These are phyloP conservation scores for Frankliniella fusca DNA, from an alignment of 2,888 invertebrate genomes.

Conservation along the genomic window DNA sequence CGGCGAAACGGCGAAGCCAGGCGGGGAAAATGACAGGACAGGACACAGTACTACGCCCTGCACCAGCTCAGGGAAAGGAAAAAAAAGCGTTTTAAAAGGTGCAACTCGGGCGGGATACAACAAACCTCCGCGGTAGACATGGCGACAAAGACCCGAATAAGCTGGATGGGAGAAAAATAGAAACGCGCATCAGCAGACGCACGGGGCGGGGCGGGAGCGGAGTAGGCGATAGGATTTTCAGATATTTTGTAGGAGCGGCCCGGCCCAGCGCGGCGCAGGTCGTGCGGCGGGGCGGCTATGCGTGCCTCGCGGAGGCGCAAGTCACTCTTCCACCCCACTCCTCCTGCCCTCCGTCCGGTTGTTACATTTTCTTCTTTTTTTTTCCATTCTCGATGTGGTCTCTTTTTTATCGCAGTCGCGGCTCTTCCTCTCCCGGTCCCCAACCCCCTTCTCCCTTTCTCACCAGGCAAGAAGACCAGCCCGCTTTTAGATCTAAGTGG, in stretches of 20 bases:
- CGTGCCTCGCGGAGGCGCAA: neutral
- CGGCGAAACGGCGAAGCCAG: too few species aligned
- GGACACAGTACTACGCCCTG: too few species aligned
- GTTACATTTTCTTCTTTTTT: slow-evolving; percentile 10
- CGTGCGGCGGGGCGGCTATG: neutral
- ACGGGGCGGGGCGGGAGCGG: neutral
- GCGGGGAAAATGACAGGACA: too few species aligned
- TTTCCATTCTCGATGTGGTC: neutral
- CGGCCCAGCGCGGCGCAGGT: neutral
- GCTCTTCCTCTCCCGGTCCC: neutral
- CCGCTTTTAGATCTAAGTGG: slow-evolving; percentile 5
- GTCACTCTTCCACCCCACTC: neutral
- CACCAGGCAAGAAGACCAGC: neutral
- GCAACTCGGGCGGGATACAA: too few species aligned
- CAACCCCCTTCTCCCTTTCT: neutral
- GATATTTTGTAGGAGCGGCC: too few species aligned
- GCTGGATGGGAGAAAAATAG: too few species aligned
- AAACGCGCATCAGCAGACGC: neutral
- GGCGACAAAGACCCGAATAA: too few species aligned
- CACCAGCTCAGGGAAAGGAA: too few species aligned
- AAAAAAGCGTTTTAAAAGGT: too few species aligned
- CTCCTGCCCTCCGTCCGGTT: neutral
- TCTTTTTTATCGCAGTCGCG: neutral
- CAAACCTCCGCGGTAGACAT: too few species aligned
- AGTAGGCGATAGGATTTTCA: neutral